Evolutionary conservation across 2,797 vertebrate genomes (phyloP).

Genomic region (Rhynchonycteris naso): DNA sequence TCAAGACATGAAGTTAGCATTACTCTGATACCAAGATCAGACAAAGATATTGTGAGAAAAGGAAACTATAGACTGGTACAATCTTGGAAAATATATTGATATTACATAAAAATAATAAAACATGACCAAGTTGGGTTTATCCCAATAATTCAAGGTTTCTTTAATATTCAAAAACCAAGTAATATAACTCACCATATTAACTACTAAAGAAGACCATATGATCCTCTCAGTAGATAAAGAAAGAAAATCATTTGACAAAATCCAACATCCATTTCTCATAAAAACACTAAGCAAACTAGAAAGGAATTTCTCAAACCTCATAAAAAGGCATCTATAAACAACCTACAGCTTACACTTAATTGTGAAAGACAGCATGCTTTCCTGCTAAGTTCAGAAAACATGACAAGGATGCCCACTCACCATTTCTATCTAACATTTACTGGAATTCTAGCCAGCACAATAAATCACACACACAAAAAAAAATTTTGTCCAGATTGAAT

Average conservation of each 20-base stretch:
- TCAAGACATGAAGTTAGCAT: background rate
- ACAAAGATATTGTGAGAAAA: background rate
- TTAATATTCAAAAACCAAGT: conserved; percentile 32
- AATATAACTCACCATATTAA: background rate
- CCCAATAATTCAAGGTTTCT: background rate
- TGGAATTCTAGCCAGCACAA: background rate
- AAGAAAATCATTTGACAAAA: background rate
- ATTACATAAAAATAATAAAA: background rate
- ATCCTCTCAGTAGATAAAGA: background rate
- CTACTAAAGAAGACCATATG: background rate
- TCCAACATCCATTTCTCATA: background rate
- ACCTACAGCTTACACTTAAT: background rate
- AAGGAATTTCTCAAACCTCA: background rate
- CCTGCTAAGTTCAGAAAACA: background rate
- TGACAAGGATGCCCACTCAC: background rate
- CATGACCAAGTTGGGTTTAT: background rate
- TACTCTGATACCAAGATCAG: conserved; percentile 14
- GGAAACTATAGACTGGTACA: background rate
- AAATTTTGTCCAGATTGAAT: background rate
- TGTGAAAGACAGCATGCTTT: background rate
- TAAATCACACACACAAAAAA: background rate
- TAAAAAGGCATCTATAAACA: background rate
- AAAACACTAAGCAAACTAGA: background rate
- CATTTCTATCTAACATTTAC: background rate
- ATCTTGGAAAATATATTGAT: background rate